A percentile compares a stretch with the other conserved stretches of the same genome.
Conservation (phyloP, 2,888 invertebrate genomes). For the Folsomia manolachei region DNA sequence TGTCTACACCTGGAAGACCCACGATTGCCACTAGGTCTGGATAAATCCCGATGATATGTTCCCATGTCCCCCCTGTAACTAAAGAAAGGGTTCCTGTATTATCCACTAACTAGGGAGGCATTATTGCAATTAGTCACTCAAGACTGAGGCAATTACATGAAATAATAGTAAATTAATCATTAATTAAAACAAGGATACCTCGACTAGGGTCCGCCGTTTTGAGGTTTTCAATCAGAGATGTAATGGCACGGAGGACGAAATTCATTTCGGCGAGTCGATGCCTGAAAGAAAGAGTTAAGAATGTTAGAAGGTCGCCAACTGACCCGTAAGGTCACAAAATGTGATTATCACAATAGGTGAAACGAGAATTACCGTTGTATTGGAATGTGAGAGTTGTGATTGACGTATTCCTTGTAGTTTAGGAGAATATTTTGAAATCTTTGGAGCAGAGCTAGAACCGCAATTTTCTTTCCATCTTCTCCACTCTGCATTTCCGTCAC, state of each 20-base stretch:
- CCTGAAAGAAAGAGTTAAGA: slow-evolving; percentile 59
- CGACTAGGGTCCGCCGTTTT: slow-evolving; percentile 86
- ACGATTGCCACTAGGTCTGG: slow-evolving; percentile 79
- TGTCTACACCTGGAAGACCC: slow-evolving; percentile 68
- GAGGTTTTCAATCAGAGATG: slow-evolving; percentile 85
- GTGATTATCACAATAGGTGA: not conserved
- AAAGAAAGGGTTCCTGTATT: too few relatives aligned
- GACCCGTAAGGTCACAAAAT: too few relatives aligned
- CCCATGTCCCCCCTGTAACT: slow-evolving; percentile 89
- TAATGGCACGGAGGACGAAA: slow-evolving; percentile 90
- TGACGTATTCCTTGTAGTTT: slow-evolving; percentile 80
- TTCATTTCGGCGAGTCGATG: slow-evolving; percentile 92
- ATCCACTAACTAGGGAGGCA: too few relatives aligned
- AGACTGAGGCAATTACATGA: too few relatives aligned
- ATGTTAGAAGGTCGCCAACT: too few relatives aligned
- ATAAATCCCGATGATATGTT: slow-evolving; percentile 86
- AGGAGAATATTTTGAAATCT: slow-evolving; percentile 89
- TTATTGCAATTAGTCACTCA: too few relatives aligned
- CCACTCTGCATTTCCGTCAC: slow-evolving; percentile 53
- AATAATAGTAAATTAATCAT: too few relatives aligned
- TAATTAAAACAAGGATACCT: too few relatives aligned
- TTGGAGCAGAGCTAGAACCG: slow-evolving; percentile 86
- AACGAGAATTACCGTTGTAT: slow-evolving; percentile 65
- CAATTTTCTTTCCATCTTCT: slow-evolving; percentile 62
- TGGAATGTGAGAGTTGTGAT: slow-evolving; percentile 79